These are phyloP conservation scores for Hecatera dysodea DNA, from an alignment of 2,888 invertebrate species.

Conservation along the genomic window DNA sequence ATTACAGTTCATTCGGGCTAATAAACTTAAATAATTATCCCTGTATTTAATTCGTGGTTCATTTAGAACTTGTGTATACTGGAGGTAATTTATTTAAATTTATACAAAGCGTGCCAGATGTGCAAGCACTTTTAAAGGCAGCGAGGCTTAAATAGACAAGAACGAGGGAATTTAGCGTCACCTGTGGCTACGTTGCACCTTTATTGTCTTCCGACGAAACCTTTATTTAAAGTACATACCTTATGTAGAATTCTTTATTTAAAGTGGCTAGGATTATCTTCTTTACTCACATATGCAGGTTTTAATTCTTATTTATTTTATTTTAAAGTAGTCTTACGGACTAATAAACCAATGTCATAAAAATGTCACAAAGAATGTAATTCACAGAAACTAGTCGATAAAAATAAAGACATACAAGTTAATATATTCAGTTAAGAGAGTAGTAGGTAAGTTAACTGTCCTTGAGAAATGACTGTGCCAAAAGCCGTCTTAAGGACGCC, in stretches of 20 bases:
- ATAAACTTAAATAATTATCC: conserved; percentile 49
- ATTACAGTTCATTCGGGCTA: conserved; percentile 38
- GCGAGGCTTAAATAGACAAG: conserved; percentile 45
- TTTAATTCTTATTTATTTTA: conserved; percentile 4
- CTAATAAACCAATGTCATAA: too few relatives aligned
- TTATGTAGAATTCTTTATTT: conserved; percentile 7
- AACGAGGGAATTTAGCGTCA: conserved; percentile 40
- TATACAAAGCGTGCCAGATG: conserved; percentile 58
- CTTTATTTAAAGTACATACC: conserved; percentile 30
- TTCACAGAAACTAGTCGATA: too few relatives aligned
- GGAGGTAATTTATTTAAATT: conserved; percentile 58
- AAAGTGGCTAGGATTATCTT: conserved; percentile 7
- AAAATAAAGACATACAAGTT: too few relatives aligned
- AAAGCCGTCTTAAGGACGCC: too few relatives aligned
- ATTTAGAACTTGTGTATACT: conserved; percentile 39
- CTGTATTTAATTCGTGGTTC: conserved; percentile 37
- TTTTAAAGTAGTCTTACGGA: too few relatives aligned
- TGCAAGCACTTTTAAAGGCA: conserved; percentile 50
- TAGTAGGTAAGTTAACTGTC: too few relatives aligned
- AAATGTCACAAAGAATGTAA: too few relatives aligned
- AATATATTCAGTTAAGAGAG: too few relatives aligned
- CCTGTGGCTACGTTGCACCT: conserved; percentile 53
- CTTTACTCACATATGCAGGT: conserved; percentile 1
- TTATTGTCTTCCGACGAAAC: conserved; percentile 24
- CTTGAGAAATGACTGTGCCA: too few relatives aligned